Evolutionary conservation across 2,888 invertebrate species (phyloP), one percentile per base, ranked within the genome.

Genomic region (Cheilosia scutellata): DNA sequence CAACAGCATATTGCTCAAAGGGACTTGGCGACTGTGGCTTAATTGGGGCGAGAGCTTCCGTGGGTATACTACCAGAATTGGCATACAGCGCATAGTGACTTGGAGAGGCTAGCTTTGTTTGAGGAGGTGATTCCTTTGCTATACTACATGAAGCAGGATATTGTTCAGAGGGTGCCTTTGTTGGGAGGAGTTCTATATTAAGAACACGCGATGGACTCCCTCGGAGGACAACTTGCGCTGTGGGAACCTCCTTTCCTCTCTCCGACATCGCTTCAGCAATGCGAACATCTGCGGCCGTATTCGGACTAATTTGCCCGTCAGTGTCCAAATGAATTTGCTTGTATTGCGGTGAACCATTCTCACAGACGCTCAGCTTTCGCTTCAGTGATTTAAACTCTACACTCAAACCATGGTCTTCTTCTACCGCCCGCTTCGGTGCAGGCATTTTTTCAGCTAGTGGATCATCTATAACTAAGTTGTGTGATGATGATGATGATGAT

Each of bases 391-490:
- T 82, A 0, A 11, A 25, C 37, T 25, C 9, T 37, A 65, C 40
- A 7, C 27, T 29, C 6, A 5, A 47, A 13, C 37, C 58, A 20
- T 11, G 63, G 16, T 49, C 55, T 55, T 62, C 37, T 25, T 29
- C 25, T 40, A 47, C 11, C 13, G 58, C 9, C 11, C 20, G 9
- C 49, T 51, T 33, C 5, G 13, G 5, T 29, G 25, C 11, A 4
- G 11, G 71, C 42, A 25, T 71, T 9, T 88, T 88, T 16, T 90
- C 90, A 29, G 89, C 91, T 74, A 90, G 88, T 6, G 90, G 90
- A 80, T 92, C 92, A 88, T 92, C 92, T 62, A 92, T 92, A 7
- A 92, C 90, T 79, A 92, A 87, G 40, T 92, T 91, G 76, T 91
- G 91, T 63, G 92, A 91, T 11, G 92, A 90, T 16, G 91, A 90